Evolutionary conservation across 2,888 invertebrate genomes (phyloP).

Genomic region (Chrysolina oricalcia): DNA sequence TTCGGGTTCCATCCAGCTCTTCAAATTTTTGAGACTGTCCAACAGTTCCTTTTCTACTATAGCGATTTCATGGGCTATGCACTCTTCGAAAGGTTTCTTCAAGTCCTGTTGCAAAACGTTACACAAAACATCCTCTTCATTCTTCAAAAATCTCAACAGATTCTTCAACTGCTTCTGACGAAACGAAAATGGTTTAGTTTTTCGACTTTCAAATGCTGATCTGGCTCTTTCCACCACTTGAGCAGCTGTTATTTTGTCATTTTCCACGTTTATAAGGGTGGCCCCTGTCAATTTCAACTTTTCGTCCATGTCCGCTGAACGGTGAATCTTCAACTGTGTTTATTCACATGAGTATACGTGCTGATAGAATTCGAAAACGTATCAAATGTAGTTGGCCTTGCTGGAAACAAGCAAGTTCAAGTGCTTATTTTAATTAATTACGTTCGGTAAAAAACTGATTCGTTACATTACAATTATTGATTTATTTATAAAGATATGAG

Average conservation of each 20-base stretch:
- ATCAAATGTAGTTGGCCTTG: slow-evolving; percentile 38
- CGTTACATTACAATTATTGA: no score
- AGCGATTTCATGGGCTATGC: slow-evolving; percentile 84
- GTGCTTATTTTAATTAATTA: neutral
- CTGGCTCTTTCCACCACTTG: slow-evolving; percentile 64
- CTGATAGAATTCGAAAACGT: slow-evolving; percentile 9
- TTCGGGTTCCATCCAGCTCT: slow-evolving; percentile 86
- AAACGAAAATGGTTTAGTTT: slow-evolving; percentile 86
- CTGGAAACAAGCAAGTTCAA: slow-evolving; percentile 26
- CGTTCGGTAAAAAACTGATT: neutral
- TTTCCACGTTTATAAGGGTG: slow-evolving; percentile 43
- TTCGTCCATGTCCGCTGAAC: slow-evolving; percentile 2
- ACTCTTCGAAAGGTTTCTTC: slow-evolving; percentile 84
- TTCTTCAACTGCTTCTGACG: slow-evolving; percentile 74
- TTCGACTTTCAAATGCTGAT: slow-evolving; percentile 84
- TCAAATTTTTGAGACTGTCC: slow-evolving; percentile 79
- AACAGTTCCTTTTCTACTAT: slow-evolving; percentile 83
- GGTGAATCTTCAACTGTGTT: slow-evolving; percentile 22
- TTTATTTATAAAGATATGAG: no score
- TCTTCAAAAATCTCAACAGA: slow-evolving; percentile 73
- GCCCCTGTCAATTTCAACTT: slow-evolving; percentile 35
- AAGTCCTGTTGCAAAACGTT: slow-evolving; percentile 79
- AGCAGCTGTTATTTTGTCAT: slow-evolving; percentile 28
- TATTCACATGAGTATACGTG: slow-evolving; percentile 11
- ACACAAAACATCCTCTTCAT: slow-evolving; percentile 85